These are phyloP conservation scores for Phataginus tricuspis DNA, from an alignment of 2,797 vertebrate species.

Conservation along the genomic window DNA sequence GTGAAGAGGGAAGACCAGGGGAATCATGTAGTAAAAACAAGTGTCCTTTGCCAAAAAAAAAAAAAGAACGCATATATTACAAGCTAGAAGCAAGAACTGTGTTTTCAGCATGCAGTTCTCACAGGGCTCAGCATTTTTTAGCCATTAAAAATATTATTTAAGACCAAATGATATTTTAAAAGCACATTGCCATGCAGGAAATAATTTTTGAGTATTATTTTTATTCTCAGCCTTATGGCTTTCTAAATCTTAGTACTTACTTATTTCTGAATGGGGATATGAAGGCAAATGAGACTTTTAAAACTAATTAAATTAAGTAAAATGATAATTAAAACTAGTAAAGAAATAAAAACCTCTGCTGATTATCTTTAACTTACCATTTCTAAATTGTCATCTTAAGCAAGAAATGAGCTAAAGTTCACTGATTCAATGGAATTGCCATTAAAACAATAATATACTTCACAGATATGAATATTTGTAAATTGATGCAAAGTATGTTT, in stretches of 20 bases:
- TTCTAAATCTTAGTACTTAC: conserved; percentile 14
- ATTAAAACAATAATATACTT: neutral
- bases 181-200: neutral
- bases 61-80: neutral
- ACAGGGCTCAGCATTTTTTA: neutral
- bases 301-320: neutral
- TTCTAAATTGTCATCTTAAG: conserved; percentile 4
- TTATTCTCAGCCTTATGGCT: neutral
- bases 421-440: neutral
- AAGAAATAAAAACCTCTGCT: neutral
- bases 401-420: neutral
- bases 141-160: conserved; percentile 10
- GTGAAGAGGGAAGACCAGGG: neutral
- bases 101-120: neutral
- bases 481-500: neutral
- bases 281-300: neutral
- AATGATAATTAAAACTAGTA: conserved; percentile 26
- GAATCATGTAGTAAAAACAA: neutral
- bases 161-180: conserved; percentile 28
- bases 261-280: neutral
- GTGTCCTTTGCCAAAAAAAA: neutral
- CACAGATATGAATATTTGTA: neutral
- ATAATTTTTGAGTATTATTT: conserved; percentile 18
- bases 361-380: neutral
- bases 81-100: neutral